Base-by-base conservation (phyloP, 37 sponge, comb jelly and placozoan species). In the Corticium candelabrum region DNA sequence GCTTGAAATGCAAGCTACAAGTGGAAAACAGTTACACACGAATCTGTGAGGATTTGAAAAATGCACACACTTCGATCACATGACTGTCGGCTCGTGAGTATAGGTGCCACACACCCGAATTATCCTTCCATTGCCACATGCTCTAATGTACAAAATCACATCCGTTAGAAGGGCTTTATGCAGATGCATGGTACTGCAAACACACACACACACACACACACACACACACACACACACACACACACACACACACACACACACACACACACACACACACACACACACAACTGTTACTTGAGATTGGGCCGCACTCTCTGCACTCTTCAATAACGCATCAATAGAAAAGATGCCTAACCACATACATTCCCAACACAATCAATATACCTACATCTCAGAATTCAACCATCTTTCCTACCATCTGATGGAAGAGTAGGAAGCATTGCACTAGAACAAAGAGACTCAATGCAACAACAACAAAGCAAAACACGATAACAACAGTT, bases 361-460 rank as follows among this genome's bases (percentile, higher is more conserved):
- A 74, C 1, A 1, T 35, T 30, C 1, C 1, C 1, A 1, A 2
- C 34, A 74, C 30, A 34, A 32, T 35, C 29, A 3, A 1, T 1
- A 1, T 74, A 2, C 2, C 15, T 32, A 40, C n/a, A n/a, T n/a
- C n/a, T n/a, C n/a, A n/a, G n/a, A n/a, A n/a, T n/a, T n/a, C n/a
- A n/a, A n/a, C n/a, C n/a, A n/a, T n/a, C n/a, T 38, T 38, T 76
- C 86, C 78, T 34, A 91, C 92, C 87, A 41, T 78, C 85, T 3
- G 35, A 86, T 2, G 93, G 93, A 11, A 93, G 75, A 2, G 85
- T 84, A 33, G 94, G 90, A 67, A 93, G 40, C 69, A 90, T 80
- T 35, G 84, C 88, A 81, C 90, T 93, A 56, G 5, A 56, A 3
- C 35, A 37, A 74, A 40, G 79, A 34, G 79, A 67, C 69, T 50